Evolutionary conservation across 2,888 invertebrate species (phyloP), one percentile per base, ranked within the genome.

Genomic region (Callyntrura guangdongensis): DNA sequence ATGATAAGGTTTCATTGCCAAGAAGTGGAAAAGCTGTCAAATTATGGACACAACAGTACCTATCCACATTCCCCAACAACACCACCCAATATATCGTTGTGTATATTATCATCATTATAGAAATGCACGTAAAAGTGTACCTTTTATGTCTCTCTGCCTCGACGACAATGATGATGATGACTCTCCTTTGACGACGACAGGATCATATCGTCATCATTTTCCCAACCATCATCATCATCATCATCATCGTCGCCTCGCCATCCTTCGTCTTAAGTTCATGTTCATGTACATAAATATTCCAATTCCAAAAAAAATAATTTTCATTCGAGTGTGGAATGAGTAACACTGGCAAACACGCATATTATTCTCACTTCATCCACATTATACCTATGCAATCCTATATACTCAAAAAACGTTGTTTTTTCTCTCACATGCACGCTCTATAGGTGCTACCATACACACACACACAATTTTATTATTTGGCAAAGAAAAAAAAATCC

Each of bases 251-350:
- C 36, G 6, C 6, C 36, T 64, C 22, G 14, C 22, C 53, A 22
- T 77, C 45, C 27, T 79, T 79, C 27, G 12, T 79, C 56, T 47
- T 69, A 87, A 87, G 87, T 87, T 87, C 87, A 87, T 87, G 87
- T 81, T 87, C 87, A 87, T 87, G 79, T 87, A 86, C 74, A 86
- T 61, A 74, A 82, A 82, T 82, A 82, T 64, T 59, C 81, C 59
- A n/a, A 36, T 36, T 64, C 64, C 64, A 79, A 79, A 56, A 69
- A n/a, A 17, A 77, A 81, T 1, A 79, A 22, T 82, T 59, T 81
- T 82, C 45, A 64, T 45, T 11, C 17, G 17, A 81, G 27, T 67
- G 25, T 59, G 36, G 25, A 59, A 64, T 82, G 79, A 82, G 64
- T 82, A 81, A 81, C 64, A 64, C 64, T 45, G 5, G 45, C 82